A percentile compares a stretch with the other conserved stretches of the same genome.
Conservation (phyloP, 1,140 invertebrate species). For the Conus ventricosus region DNA sequence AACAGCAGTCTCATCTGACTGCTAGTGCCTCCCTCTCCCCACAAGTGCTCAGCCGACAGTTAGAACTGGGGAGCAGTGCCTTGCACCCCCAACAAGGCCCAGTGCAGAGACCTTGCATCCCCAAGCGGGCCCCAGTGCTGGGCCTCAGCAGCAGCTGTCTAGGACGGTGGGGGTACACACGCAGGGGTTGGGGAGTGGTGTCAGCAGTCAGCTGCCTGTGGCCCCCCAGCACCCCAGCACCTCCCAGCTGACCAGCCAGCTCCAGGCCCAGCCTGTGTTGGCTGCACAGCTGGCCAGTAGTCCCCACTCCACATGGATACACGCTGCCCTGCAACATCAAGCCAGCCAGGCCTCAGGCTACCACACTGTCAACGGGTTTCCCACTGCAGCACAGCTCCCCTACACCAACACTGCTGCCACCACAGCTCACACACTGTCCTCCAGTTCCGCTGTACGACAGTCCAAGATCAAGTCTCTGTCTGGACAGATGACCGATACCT, state of each 20-base stretch:
- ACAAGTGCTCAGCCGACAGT: neutral
- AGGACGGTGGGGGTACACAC: neutral
- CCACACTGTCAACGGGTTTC: conserved; percentile 24
- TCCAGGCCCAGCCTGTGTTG: conserved; percentile 12
- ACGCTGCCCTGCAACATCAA: neutral
- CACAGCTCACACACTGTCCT: neutral
- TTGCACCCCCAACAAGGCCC: neutral
- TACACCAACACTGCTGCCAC: neutral
- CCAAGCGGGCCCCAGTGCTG: neutral
- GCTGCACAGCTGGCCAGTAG: conserved; percentile 22
- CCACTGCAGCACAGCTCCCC: neutral
- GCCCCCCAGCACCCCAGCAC: conserved; percentile 32
- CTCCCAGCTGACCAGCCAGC: conserved; percentile 36
- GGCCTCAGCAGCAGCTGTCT: neutral
- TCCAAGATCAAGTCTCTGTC: conserved; percentile 21
- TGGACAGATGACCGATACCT: neutral
- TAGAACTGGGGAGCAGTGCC: neutral
- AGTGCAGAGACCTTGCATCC: neutral
- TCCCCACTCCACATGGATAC: conserved; percentile 1
- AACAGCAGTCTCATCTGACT: neutral
- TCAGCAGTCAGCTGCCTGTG: conserved; percentile 31
- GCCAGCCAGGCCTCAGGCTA: neutral
- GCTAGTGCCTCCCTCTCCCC: neutral
- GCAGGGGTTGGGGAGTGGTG: conserved; percentile 28
- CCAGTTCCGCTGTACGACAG: neutral